Evolutionary conservation across 1,140 invertebrate species (phyloP).

Genomic region (Gonioctena quinquepunctata): DNA sequence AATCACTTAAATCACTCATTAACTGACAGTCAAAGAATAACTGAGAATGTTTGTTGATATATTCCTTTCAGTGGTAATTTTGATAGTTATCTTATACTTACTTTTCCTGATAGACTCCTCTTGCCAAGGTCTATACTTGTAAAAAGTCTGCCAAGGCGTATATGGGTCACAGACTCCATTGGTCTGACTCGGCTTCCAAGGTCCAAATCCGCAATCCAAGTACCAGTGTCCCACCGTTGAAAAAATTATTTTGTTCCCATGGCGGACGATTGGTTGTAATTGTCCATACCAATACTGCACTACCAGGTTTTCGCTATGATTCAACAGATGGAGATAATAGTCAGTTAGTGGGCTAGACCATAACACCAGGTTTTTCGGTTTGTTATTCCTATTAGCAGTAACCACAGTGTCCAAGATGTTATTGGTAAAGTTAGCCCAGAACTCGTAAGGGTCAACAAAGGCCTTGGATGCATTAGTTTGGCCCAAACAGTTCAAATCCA

Average conservation of each 20-base stretch:
- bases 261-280: conserved; percentile 67
- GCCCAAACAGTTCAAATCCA: conserved; percentile 71
- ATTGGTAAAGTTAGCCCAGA: conserved; percentile 75
- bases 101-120: too few species aligned
- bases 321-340: conserved; percentile 14
- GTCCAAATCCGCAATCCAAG: conserved; percentile 80
- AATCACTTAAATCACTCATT: too few species aligned
- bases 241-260: conserved; percentile 73
- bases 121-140: conserved; percentile 77
- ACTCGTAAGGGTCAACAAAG: conserved; percentile 62
- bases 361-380: conserved; percentile 67
- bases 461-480: conserved; percentile 60
- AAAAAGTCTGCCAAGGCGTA: conserved; percentile 79
- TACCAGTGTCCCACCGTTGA: conserved; percentile 85
- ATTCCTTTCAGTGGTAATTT: too few species aligned
- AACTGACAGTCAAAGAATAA: too few species aligned
- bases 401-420: conserved; percentile 65
- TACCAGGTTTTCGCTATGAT: conserved; percentile 61
- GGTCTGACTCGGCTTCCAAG: conserved; percentile 67
- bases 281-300: conserved; percentile 77
- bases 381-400: conserved; percentile 65
- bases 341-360: conserved; percentile 81
- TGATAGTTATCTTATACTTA: too few species aligned
- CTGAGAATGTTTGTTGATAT: too few species aligned
- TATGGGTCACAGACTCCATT: conserved; percentile 77